phyloP scores from a whole-genome alignment of 2,113 vertebrate species.

The Hassar affinis region DNA sequence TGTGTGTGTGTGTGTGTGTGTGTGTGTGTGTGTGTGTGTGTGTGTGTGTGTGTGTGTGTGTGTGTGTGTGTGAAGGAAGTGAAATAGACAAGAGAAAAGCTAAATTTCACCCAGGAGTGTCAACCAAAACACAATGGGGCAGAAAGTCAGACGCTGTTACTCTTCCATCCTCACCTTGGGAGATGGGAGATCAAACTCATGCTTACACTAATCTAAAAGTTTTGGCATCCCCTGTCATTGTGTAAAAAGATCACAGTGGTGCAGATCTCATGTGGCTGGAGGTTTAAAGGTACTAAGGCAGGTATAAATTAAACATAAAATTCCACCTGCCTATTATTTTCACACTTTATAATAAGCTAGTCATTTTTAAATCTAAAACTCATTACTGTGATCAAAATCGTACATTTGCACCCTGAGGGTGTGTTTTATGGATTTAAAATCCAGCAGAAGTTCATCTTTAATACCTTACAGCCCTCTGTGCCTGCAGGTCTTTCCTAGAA shows the following conservation, averaged over 20 bases:
- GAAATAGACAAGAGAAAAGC: background rate
- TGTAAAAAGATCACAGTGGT: background rate
- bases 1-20: slow-evolving; percentile 5
- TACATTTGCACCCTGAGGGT: background rate
- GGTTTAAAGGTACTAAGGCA: background rate
- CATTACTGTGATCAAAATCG: background rate
- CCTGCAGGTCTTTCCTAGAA: background rate
- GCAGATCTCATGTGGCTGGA: no score
- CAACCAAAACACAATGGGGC: background rate
- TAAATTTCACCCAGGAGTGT: background rate
- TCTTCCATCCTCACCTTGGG: background rate
- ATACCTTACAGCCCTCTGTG: background rate
- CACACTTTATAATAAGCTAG: background rate
- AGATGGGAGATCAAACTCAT: background rate
- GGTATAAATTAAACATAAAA: background rate
- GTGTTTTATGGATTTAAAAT: background rate
- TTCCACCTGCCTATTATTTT: background rate
- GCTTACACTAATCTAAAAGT: background rate
- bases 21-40: background rate
- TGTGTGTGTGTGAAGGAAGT: slow-evolving; percentile 17
- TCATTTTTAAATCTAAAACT: background rate
- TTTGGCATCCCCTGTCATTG: background rate
- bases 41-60: slow-evolving; percentile 27
- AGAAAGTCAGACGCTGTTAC: background rate
- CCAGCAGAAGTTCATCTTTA: background rate